Percentiles rank a stretch among this genome's conserved stretches.
phyloP scores from a whole-genome alignment of 2,888 invertebrate species.

The Leucozona laternaria region DNA sequence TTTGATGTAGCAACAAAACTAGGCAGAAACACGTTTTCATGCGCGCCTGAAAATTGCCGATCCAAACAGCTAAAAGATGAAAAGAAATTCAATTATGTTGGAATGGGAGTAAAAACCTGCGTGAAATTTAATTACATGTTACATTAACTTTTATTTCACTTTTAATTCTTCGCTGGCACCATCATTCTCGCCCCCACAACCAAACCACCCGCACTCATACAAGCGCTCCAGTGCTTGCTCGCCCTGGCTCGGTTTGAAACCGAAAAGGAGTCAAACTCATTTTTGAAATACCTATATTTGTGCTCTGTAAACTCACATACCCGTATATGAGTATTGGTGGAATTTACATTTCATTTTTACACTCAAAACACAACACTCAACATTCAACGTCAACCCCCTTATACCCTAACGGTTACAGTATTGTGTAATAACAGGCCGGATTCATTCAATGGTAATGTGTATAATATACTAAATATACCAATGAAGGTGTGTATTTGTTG shows the following conservation, averaged over 20 bases:
- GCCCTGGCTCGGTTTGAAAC: too few species aligned
- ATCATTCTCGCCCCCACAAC: neutral
- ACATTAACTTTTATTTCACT: constrained; percentile 60
- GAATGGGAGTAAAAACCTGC: constrained; percentile 42
- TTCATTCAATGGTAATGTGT: neutral
- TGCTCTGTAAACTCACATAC: neutral
- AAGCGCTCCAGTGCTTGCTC: too few species aligned
- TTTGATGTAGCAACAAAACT: constrained; percentile 2
- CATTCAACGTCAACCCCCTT: neutral
- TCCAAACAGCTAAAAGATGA: constrained; percentile 40
- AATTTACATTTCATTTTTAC: neutral
- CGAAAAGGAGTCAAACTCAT: neutral
- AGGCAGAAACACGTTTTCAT: neutral
- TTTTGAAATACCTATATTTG: constrained; percentile 3
- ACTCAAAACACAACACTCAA: neutral
- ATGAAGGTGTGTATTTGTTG: too few species aligned
- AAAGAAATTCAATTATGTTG: constrained; percentile 54
- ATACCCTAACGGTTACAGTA: neutral
- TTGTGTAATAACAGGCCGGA: neutral
- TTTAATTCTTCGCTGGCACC: constrained; percentile 50
- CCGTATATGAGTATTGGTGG: neutral
- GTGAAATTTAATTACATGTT: constrained; percentile 61
- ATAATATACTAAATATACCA: too few species aligned
- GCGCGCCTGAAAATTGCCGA: neutral
- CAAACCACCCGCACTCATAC: neutral